A percentile compares a stretch with the other conserved stretches of the same genome.
Evolutionary conservation across 2,113 vertebrate species (phyloP).

Genomic region (Galemys pyrenaicus): DNA sequence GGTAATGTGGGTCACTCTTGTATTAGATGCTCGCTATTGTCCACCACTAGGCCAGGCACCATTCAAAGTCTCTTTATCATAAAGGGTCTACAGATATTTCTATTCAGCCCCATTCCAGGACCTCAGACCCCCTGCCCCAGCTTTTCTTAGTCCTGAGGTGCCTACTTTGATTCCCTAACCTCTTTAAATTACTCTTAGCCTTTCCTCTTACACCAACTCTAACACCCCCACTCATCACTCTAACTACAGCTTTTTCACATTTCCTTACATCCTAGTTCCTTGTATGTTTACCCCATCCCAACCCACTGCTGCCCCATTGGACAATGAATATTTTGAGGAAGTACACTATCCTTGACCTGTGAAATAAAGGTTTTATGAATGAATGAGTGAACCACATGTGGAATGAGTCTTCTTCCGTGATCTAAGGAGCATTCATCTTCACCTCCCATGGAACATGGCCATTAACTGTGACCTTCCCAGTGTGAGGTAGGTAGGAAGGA

Average conservation of each 20-base stretch:
- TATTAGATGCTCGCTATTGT: rapidly evolving
- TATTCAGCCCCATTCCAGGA: neutral
- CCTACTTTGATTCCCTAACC: neutral
- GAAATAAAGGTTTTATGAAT: neutral
- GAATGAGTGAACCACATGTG: neutral
- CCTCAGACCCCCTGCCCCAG: neutral
- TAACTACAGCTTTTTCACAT: neutral
- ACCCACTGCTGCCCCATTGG: neutral
- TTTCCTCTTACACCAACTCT: neutral
- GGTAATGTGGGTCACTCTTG: neutral
- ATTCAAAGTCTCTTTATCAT: neutral
- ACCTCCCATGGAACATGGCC: neutral
- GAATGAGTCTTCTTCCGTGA: neutral
- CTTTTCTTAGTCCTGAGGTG: neutral
- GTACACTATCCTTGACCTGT: neutral
- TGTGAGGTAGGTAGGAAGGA: neutral
- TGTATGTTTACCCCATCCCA: neutral
- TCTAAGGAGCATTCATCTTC: neutral
- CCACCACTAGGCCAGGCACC: neutral
- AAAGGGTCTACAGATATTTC: neutral
- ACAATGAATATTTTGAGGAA: neutral
- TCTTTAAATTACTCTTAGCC: neutral
- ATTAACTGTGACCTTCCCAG: neutral
- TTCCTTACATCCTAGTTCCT: neutral
- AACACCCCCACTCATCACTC: neutral